Base-by-base conservation (phyloP, 2,888 invertebrate genomes). In the Pegoplata infirma region DNA sequence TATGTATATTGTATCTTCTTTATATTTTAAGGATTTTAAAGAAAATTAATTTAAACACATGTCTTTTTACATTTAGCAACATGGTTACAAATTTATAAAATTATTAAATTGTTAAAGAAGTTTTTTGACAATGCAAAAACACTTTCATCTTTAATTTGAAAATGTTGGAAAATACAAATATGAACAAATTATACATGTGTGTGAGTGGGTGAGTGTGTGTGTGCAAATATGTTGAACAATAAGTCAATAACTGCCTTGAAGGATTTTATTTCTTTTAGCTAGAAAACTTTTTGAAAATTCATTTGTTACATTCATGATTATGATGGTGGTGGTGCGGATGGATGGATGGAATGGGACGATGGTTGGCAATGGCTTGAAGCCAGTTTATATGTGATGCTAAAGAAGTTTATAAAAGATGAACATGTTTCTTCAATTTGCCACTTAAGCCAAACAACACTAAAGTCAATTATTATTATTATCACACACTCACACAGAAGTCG, bases 401-500 rank as follows among this genome's bases (percentile, higher is more conserved):
- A n/a, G n/a, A n/a, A 25, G 56, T 68, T 73, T 64, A 53, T 47
- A 66, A 73, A 69, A 79, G 83, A 73, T 75, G 85, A 87, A 89
- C 89, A 89, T 83, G 87, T 82, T 83, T 88, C 88, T 89, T 89
- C 89, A 89, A 89, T 89, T 88, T 88, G 84, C 85, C 85, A 86
- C 87, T 86, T 86, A 88, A 88, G 87, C 85, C 88, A 87, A 32
- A 83, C 63, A 72, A 82, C 55, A 68, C 66, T 83, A 86, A 88
- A 87, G 87, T 87, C 87, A 88, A 88, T 88, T 88, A 88, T 87
- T 84, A 75, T 79, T 71, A 75, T 79, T 75, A 79, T 75, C 71
- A 71, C 79, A 86, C 87, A 85, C 44, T 44, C 44, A n/a, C n/a
- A n/a, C n/a, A n/a, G n/a, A n/a, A n/a, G n/a, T n/a, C n/a, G 6